These are phyloP conservation scores for Troides helena DNA, from an alignment of 2,888 invertebrate genomes.

Conservation along the genomic window DNA sequence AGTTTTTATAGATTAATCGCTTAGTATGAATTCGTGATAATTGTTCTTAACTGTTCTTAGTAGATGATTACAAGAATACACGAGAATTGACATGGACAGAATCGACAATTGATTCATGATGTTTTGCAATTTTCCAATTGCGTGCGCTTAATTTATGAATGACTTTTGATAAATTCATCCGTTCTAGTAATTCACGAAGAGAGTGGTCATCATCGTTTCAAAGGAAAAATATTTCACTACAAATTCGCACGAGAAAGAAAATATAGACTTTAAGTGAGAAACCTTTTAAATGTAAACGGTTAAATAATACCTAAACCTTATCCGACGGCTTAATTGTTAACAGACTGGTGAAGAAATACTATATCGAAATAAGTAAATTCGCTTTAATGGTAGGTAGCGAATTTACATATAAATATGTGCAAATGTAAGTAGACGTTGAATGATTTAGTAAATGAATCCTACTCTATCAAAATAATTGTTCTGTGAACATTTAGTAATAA, in stretches of 20 bases:
- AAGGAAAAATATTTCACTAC: neutral
- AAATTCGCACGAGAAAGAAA: neutral
- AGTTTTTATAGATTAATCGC: too few species aligned
- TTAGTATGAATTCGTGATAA: neutral
- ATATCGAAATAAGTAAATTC: slow-evolving; percentile 11
- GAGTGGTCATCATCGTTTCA: neutral
- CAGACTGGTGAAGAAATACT: slow-evolving; percentile 16
- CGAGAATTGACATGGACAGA: neutral
- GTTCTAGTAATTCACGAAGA: neutral
- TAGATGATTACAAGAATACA: neutral
- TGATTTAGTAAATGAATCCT: neutral
- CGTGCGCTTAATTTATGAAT: slow-evolving; percentile 4
- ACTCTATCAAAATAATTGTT: neutral
- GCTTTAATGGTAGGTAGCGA: too few species aligned
- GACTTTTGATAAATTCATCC: slow-evolving; percentile 4
- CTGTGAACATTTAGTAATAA: neutral
- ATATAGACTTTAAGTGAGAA: slow-evolving; percentile 9
- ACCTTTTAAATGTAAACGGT: slow-evolving; percentile 13
- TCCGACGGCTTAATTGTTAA: slow-evolving; percentile 20
- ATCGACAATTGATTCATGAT: neutral
- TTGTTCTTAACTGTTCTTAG: neutral
- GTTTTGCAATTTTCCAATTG: slow-evolving; percentile 3
- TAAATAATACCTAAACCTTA: slow-evolving; percentile 9
- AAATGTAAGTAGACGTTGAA: too few species aligned
- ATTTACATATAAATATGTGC: too few species aligned